A percentile compares a stretch with the other conserved stretches of the same genome.
phyloP scores from a whole-genome alignment of 2,797 vertebrate species.

The Chloroceryle amazona region DNA sequence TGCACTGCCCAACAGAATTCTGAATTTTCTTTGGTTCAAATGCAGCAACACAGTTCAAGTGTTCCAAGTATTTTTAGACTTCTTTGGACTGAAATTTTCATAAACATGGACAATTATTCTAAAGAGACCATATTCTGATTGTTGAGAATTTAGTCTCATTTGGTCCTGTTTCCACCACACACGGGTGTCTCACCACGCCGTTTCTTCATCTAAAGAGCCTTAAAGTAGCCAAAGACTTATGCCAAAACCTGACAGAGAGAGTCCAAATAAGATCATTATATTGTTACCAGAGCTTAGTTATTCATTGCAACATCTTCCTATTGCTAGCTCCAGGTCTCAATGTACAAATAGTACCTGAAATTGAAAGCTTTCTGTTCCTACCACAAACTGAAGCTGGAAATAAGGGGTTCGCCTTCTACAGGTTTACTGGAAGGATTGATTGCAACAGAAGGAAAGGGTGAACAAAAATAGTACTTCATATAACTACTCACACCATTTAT shows the following conservation, averaged over 20 bases:
- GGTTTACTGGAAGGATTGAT: slow-evolving; percentile 19
- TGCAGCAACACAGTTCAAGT: background rate
- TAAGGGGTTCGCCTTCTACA: background rate
- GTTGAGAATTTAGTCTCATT: background rate
- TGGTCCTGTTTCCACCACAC: background rate
- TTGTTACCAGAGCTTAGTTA: background rate
- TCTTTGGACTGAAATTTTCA: background rate
- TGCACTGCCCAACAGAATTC: background rate
- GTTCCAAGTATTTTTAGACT: background rate
- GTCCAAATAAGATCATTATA: background rate
- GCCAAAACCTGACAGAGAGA: background rate
- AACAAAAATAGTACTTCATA: slow-evolving; percentile 60
- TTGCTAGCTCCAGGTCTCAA: background rate
- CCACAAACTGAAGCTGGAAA: background rate
- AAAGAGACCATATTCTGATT: background rate
- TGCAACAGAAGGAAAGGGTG: slow-evolving; percentile 47
- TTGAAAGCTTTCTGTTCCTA: background rate
- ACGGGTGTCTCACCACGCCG: background rate
- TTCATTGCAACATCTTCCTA: background rate
- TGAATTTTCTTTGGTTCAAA: background rate
- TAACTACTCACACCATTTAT: slow-evolving; percentile 48
- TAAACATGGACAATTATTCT: background rate
- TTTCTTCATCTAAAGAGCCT: background rate
- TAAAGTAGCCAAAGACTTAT: accelerated
- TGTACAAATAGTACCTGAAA: slow-evolving; percentile 17